These are phyloP conservation scores for Batillaria attramentaria DNA, from an alignment of 1,140 invertebrate species.

Conservation along the genomic window DNA sequence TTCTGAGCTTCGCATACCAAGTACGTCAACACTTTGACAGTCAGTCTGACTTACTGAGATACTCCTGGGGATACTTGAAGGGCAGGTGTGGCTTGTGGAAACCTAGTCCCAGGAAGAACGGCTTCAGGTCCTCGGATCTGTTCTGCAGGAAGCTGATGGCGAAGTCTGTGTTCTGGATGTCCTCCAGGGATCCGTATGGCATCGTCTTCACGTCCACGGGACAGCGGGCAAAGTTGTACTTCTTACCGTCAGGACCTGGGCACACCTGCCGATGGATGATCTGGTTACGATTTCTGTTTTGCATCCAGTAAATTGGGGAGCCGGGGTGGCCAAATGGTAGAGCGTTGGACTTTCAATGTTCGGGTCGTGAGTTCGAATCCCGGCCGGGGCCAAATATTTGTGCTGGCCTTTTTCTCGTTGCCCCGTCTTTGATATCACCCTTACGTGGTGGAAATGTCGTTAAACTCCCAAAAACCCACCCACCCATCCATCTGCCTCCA, in stretches of 20 bases:
- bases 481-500: too few relatives aligned
- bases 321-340: not conserved
- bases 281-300: not conserved
- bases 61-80: slow-evolving; percentile 45
- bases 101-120: slow-evolving; percentile 51
- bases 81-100: slow-evolving; percentile 52
- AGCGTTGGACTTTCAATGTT: not conserved
- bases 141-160: slow-evolving; percentile 80
- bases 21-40: too few relatives aligned
- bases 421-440: too few relatives aligned
- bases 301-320: not conserved
- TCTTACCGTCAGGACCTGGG: not conserved
- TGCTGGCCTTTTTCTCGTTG: too few relatives aligned
- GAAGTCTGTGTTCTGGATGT: slow-evolving; percentile 77
- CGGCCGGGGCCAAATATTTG: too few relatives aligned
- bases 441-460: too few relatives aligned
- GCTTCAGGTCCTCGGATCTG: slow-evolving; percentile 63
- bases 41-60: slow-evolving; percentile 34
- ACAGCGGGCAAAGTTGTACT: not conserved
- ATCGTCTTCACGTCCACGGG: not conserved
- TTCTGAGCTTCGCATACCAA: too few relatives aligned
- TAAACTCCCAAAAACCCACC: too few relatives aligned
- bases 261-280: not conserved
- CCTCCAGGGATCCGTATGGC: slow-evolving; percentile 79
- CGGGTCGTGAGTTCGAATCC: too few relatives aligned